Evolutionary conservation across 2,888 invertebrate genomes (phyloP).

Genomic region (Frankliniella fusca): DNA sequence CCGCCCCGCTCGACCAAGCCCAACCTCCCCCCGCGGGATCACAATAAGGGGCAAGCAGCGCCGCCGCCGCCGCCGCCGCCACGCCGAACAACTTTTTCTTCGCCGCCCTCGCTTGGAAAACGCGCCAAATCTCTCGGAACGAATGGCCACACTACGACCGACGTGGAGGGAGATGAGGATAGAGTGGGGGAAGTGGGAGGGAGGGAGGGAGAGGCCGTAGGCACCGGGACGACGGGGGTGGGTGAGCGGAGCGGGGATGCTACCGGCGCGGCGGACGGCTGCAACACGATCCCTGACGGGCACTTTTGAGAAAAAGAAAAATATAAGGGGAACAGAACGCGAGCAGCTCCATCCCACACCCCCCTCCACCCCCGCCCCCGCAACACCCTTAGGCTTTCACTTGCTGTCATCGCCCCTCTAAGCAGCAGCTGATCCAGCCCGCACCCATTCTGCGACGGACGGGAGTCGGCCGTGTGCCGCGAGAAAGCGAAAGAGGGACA

Average conservation of each 20-base stretch:
- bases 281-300: constrained; percentile 21
- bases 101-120: constrained; percentile 10
- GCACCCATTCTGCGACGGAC: not conserved
- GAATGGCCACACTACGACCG: not conserved
- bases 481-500: not conserved
- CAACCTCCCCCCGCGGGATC: too few species aligned
- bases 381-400: constrained; percentile 3
- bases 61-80: not conserved
- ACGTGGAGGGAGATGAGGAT: not conserved
- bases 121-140: constrained; percentile 17
- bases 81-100: not conserved
- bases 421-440: not conserved
- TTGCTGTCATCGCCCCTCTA: not conserved
- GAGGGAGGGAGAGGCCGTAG: not conserved
- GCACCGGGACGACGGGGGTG: not conserved
- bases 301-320: not conserved
- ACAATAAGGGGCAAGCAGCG: not conserved
- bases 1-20: too few species aligned
- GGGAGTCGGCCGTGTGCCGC: not conserved
- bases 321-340: not conserved
- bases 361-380: not conserved
- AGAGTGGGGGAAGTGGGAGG: not conserved
- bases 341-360: not conserved
- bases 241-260: not conserved
- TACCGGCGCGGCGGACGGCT: not conserved